Conservation (phyloP, 2,113 vertebrate genomes). For the Phalacrocorax carbo region DNA sequence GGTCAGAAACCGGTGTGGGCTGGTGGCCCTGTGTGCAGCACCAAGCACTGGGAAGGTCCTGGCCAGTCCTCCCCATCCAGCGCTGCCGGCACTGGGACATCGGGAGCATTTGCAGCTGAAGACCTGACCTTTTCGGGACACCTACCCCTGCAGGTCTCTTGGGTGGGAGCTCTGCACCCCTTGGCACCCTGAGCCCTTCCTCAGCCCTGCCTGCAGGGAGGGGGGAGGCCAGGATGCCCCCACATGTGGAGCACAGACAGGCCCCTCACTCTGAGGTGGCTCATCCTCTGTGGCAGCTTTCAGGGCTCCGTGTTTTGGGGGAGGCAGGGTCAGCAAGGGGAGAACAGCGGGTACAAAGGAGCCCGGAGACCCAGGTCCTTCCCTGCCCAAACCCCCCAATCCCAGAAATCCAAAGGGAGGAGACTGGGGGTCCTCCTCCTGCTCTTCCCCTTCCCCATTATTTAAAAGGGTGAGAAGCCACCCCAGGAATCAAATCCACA, state of each 20-base stretch:
- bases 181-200: neutral
- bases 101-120: neutral
- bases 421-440: neutral
- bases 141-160: neutral
- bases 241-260: accelerated
- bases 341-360: neutral
- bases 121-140: neutral
- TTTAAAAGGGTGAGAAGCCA: neutral
- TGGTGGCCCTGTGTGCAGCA: neutral
- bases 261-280: accelerated
- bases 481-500: neutral
- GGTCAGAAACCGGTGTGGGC: neutral
- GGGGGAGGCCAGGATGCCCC: too few relatives aligned
- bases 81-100: neutral
- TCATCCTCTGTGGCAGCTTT: neutral
- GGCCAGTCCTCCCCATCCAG: neutral
- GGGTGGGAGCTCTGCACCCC: neutral
- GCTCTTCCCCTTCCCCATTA: neutral
- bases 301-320: accelerated
- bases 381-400: neutral
- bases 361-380: neutral
- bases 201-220: neutral
- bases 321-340: accelerated
- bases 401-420: too few relatives aligned
- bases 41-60: neutral